A percentile compares a stretch with the other conserved stretches of the same genome.
Conservation (phyloP, 2,113 vertebrate genomes). For the Xiphophorus couchianus region DNA sequence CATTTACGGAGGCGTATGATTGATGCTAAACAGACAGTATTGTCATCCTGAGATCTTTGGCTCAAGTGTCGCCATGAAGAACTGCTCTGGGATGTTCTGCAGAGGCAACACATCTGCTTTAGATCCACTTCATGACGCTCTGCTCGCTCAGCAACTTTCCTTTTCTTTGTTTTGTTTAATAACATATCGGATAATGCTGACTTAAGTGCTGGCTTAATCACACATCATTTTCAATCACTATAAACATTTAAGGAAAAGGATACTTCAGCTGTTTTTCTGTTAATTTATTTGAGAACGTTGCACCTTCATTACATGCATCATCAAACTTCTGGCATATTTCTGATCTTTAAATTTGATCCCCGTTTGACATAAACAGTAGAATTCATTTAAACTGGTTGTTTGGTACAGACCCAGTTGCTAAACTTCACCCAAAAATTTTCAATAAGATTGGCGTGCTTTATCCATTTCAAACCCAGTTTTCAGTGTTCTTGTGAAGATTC, state of each 20-base stretch:
- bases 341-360: no score
- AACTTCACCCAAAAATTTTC: no score
- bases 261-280: background rate
- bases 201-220: constrained; percentile 45
- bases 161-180: constrained; percentile 58
- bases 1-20: constrained; percentile 54
- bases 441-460: no score
- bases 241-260: background rate
- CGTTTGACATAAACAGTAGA: no score
- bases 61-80: constrained; percentile 29
- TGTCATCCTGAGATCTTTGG: constrained; percentile 31
- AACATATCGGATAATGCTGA: constrained; percentile 59
- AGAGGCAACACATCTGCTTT: constrained; percentile 59
- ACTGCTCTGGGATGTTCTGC: constrained; percentile 36
- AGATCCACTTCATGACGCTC: constrained; percentile 49
- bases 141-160: constrained; percentile 59
- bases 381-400: no score
- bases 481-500: no score
- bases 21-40: constrained; percentile 59
- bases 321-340: no score
- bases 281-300: background rate
- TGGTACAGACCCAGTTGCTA: no score
- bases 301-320: no score
- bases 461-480: no score
- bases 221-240: constrained; percentile 4